phyloP scores from a whole-genome alignment of 1,140 invertebrate genomes.

The Pectinophora gossypiella region DNA sequence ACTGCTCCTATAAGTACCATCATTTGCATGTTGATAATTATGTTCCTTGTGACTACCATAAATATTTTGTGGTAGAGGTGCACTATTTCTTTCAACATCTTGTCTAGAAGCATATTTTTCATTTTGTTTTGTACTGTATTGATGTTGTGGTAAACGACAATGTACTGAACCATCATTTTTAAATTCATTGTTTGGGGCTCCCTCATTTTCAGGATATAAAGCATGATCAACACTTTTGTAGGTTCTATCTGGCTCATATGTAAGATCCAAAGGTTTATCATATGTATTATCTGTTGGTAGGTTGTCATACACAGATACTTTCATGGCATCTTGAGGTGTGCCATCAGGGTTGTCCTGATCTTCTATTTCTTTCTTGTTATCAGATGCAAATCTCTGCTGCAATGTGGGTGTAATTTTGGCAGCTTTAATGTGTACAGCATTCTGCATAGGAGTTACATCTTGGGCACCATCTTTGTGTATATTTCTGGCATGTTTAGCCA shows the following conservation, averaged over 20 bases:
- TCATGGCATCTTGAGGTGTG: conserved; percentile 45
- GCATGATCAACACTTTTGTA: conserved; percentile 72
- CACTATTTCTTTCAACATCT: conserved; percentile 37
- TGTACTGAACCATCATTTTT: conserved; percentile 40
- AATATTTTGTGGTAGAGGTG: conserved; percentile 34
- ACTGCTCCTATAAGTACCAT: conserved; percentile 40
- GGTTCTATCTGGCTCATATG: conserved; percentile 64
- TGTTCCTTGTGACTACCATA: conserved; percentile 43
- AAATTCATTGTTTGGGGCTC: conserved; percentile 27
- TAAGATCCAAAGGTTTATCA: conserved; percentile 65
- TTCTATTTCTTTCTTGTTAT: conserved; percentile 54
- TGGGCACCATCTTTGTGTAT: conserved; percentile 70
- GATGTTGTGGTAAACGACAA: conserved; percentile 41
- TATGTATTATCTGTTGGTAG: conserved; percentile 64
- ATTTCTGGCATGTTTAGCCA: conserved; percentile 85
- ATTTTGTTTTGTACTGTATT: conserved; percentile 45
- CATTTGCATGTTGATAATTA: conserved; percentile 40
- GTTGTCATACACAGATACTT: conserved; percentile 63
- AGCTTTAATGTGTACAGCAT: conserved; percentile 71
- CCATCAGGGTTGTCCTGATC: conserved; percentile 34
- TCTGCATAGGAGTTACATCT: conserved; percentile 69
- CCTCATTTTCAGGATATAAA: conserved; percentile 64
- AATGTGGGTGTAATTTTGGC: conserved; percentile 73
- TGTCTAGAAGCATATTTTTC: conserved; percentile 53
- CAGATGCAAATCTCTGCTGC: conserved; percentile 71